Evolutionary conservation across 2,797 vertebrate genomes (phyloP), one percentile per base, ranked within the genome.

Genomic region (Helicolenus hilgendorfi): DNA sequence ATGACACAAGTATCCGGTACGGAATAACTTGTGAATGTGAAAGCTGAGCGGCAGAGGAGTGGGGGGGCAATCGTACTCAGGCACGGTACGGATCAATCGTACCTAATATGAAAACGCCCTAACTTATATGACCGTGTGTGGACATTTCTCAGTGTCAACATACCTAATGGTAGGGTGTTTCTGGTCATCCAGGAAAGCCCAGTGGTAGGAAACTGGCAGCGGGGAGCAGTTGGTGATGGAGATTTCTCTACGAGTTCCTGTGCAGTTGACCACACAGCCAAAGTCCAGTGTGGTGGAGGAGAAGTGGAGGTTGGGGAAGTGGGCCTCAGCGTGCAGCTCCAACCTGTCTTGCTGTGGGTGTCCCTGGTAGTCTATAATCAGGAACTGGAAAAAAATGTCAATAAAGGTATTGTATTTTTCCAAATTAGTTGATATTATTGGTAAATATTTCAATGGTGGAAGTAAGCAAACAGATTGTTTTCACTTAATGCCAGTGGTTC

Each of bases 291-390:
- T 36, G n/a, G 4, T 96, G 78, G 95, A 92, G 76, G 98, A 96
- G 60, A 99, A 96, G 49, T 41, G 64, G 27, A 99, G 97, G 91
- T 98, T 98, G 1, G 98, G 98, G 77, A 98, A 99, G 81, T 97
- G 95, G 26, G 97, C 96, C 84, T 98, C 98, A 7, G 97, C 95
- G 0, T 82, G 86, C 45, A 99, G 49, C 2, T 4, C n/a, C 65
- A 99, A 82, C 2, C 2, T 53, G 76, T 99, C 97, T 31, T 92
- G 83, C 18, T 97, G 95, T 3, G 98, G 98, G 60, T 98, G 98
- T 58, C 97, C 98, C 5, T 92, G 2, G 27, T 98, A 98, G n/a
- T 77, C 85, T 29, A 99, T 89, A 2, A 89, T 75, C 55, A 99
- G 95, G 7, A 75, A 22, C 95, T 96, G 59, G 22, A 58, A 3